A percentile compares a stretch with the other conserved stretches of the same genome.
phyloP scores from a whole-genome alignment of 1,140 invertebrate species.

The Cephus cinctus region DNA sequence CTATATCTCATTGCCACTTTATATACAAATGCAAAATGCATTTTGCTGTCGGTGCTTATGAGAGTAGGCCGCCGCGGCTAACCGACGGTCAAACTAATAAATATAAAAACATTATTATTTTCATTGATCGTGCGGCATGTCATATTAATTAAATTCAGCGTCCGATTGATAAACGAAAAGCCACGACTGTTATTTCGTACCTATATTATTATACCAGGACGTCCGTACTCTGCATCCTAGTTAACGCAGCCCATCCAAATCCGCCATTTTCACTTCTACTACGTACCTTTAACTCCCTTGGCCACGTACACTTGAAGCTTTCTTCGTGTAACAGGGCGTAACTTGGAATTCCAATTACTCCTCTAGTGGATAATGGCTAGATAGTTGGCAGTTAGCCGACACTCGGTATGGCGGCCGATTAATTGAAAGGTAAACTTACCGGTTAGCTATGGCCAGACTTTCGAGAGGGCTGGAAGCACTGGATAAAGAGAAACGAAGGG shows the following conservation, averaged over 20 bases:
- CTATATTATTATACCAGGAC: background rate
- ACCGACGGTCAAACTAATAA: conserved; percentile 19
- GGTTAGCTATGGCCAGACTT: conserved; percentile 41
- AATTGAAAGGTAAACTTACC: conserved; percentile 53
- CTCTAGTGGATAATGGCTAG: conserved; percentile 45
- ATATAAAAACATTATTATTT: conserved; percentile 20
- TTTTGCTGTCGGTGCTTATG: conserved; percentile 12
- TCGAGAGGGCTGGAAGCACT: conserved; percentile 26
- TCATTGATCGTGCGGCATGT: conserved; percentile 2
- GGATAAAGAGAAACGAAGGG: conserved; percentile 17
- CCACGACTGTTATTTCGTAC: background rate
- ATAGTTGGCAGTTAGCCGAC: conserved; percentile 42
- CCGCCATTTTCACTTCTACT: no score
- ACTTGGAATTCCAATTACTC: conserved; percentile 47
- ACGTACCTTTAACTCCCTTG: no score
- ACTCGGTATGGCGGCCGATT: conserved; percentile 39
- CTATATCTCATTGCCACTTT: conserved; percentile 8
- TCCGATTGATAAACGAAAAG: conserved; percentile 5
- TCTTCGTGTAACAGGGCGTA: conserved; percentile 23
- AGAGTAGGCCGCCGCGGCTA: background rate
- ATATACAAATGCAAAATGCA: conserved; percentile 19
- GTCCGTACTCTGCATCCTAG: no score
- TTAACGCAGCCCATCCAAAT: no score
- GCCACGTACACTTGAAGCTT: no score
- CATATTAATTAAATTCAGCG: conserved; percentile 16